Evolutionary conservation across 2,888 invertebrate species (phyloP).

Genomic region (Incurvaria masculella): DNA sequence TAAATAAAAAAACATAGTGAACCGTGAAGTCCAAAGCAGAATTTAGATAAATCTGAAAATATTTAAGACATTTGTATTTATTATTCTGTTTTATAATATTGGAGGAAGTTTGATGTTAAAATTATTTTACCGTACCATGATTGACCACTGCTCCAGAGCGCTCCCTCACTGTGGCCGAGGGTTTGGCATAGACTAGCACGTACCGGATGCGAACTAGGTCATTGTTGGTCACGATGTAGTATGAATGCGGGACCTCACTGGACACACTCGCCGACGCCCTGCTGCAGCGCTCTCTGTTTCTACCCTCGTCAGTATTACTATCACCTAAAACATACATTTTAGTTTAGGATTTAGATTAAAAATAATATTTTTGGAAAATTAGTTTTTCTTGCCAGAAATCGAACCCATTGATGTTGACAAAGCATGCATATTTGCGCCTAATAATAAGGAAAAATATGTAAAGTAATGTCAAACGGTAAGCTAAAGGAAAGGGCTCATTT

Average conservation of each 20-base stretch:
- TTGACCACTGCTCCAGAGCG: conserved; percentile 30
- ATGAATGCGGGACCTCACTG: conserved; percentile 59
- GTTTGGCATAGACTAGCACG: conserved; percentile 65
- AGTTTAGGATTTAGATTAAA: too few relatives aligned
- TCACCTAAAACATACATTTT: conserved; percentile 33
- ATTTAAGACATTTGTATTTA: too few relatives aligned
- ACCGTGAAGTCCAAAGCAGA: too few relatives aligned
- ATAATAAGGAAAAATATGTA: too few relatives aligned
- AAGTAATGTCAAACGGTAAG: too few relatives aligned
- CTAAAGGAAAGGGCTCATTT: too few relatives aligned
- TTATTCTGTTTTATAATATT: background rate
- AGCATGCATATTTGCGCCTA: too few relatives aligned
- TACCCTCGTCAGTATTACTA: conserved; percentile 29
- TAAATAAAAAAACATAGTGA: too few relatives aligned
- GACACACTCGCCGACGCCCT: conserved; percentile 26
- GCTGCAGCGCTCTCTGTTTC: conserved; percentile 23
- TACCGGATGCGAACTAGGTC: conserved; percentile 73
- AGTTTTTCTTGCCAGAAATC: too few relatives aligned
- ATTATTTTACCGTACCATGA: background rate
- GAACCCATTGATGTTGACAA: too few relatives aligned
- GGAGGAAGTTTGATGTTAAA: background rate
- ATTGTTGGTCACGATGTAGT: conserved; percentile 73
- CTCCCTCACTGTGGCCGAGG: conserved; percentile 1
- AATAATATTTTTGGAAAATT: too few relatives aligned
- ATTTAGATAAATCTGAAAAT: too few relatives aligned